Evolutionary conservation across 2,797 vertebrate species (phyloP), one percentile per base, ranked within the genome.

Genomic region (Neomorphus geoffroyi): DNA sequence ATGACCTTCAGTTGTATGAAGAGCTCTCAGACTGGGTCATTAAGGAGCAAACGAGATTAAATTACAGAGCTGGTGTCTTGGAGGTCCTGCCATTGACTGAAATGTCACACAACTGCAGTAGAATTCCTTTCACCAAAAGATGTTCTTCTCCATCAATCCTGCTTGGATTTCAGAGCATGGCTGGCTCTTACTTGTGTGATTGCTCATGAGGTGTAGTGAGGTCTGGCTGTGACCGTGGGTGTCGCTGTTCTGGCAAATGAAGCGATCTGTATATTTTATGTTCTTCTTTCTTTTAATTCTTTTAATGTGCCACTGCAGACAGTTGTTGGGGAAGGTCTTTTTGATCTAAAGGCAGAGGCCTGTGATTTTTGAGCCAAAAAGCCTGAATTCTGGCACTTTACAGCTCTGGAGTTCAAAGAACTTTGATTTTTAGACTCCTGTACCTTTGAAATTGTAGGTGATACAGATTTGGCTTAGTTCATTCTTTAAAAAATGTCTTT

Each of bases 71-170:
- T 45, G 27, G 24, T 69, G 46, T 54, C 65, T 37, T 35, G 60
- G n/a, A 43, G 30, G 26, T 45, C n/a, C 70, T 56, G 51, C 8
- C 2, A 4, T 30, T 22, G 45, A 9, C 37, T 88, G 57, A 37
- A 18, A 67, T 54, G 54, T 18, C 43, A 28, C 30, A 26, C 15
- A 51, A 13, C 15, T 11, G 4, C 30, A 66, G 35, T 3, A 61
- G 32, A 80, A 54, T 30, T 72, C 41, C 30, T 23, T 50, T 73
- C 11, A 24, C 12, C 22, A 57, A 35, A 50, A 71, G 9, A 0
- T 0, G 9, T 7, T 37, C 2, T 43, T 61, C 69, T 41, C 18
- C 35, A 27, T 16, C 17, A 7, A 0, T 10, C 3, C 4, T 28
- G 18, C 22, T 24, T 56, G 45, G 8, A 17, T 64, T 51, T 45